These are phyloP conservation scores for Anthoptus insignis DNA, from an alignment of 2,888 invertebrate genomes.

Conservation along the genomic window DNA sequence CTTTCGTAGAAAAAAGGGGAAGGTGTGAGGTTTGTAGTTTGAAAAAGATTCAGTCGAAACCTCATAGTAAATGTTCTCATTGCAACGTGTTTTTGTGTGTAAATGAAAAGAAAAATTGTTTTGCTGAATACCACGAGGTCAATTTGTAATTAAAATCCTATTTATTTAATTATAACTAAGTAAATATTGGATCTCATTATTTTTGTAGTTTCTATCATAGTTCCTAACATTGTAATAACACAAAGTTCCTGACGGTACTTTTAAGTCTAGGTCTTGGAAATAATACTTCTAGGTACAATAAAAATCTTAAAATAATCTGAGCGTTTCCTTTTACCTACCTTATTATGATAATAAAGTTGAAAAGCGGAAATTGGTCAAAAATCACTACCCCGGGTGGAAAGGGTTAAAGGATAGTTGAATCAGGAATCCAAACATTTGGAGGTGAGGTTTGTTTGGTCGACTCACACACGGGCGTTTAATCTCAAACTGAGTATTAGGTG, in stretches of 20 bases:
- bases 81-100: slow-evolving; percentile 48
- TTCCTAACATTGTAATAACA: slow-evolving; percentile 47
- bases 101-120: slow-evolving; percentile 51
- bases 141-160: slow-evolving; percentile 45
- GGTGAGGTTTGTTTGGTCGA: too few relatives aligned
- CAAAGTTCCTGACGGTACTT: slow-evolving; percentile 49
- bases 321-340: slow-evolving; percentile 44
- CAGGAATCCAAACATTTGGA: too few relatives aligned
- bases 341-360: slow-evolving; percentile 44
- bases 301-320: slow-evolving; percentile 48
- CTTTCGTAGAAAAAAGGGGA: slow-evolving; percentile 47
- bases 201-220: slow-evolving; percentile 48
- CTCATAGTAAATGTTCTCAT: slow-evolving; percentile 46
- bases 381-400: slow-evolving; percentile 44
- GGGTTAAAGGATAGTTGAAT: too few relatives aligned
- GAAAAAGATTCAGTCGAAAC: slow-evolving; percentile 52
- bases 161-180: slow-evolving; percentile 46
- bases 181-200: slow-evolving; percentile 47
- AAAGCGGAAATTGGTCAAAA: slow-evolving; percentile 47
- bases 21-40: slow-evolving; percentile 52
- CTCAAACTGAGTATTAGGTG: too few relatives aligned
- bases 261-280: slow-evolving; percentile 49
- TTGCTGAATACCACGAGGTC: slow-evolving; percentile 46
- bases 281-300: slow-evolving; percentile 52
- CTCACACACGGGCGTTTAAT: too few relatives aligned